These are phyloP conservation scores for Harpegnathos saltator DNA, from an alignment of 1,140 invertebrate species.

Conservation along the genomic window DNA sequence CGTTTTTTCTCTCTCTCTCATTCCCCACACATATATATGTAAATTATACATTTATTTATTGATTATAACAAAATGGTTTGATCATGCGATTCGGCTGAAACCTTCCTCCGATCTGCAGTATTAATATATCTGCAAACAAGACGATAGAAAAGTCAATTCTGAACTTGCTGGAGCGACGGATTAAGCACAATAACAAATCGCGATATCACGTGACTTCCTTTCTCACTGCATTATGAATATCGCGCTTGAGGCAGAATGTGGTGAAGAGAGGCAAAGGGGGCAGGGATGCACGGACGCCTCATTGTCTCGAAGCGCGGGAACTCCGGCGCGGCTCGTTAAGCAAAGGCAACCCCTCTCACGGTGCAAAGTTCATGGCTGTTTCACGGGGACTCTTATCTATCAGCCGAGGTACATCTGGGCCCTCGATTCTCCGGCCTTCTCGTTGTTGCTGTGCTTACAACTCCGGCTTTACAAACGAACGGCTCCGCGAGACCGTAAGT, in stretches of 20 bases:
- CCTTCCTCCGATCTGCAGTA: too few relatives aligned
- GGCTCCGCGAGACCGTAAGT: too few relatives aligned
- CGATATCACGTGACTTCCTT: conserved; percentile 62
- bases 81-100: not conserved
- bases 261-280: not conserved
- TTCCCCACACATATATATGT: too few relatives aligned
- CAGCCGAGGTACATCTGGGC: conserved; percentile 56
- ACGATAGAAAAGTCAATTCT: conserved; percentile 3
- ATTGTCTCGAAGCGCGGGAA: conserved; percentile 76
- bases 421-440: conserved; percentile 63
- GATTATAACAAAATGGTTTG: not conserved
- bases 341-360: conserved; percentile 74
- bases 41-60: not conserved
- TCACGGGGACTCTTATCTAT: conserved; percentile 71
- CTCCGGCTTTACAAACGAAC: too few relatives aligned
- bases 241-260: not conserved
- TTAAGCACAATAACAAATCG: conserved; percentile 56
- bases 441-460: conserved; percentile 23
- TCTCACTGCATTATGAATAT: conserved; percentile 68
- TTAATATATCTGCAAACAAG: not conserved
- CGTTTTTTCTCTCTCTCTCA: too few relatives aligned
- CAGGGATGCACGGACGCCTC: conserved; percentile 59
- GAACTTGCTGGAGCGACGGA: not conserved
- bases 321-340: conserved; percentile 70
- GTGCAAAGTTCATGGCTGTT: conserved; percentile 75